These are phyloP conservation scores for Drosophila kuntzei DNA, from an alignment of 2,888 invertebrate genomes.

Conservation along the genomic window DNA sequence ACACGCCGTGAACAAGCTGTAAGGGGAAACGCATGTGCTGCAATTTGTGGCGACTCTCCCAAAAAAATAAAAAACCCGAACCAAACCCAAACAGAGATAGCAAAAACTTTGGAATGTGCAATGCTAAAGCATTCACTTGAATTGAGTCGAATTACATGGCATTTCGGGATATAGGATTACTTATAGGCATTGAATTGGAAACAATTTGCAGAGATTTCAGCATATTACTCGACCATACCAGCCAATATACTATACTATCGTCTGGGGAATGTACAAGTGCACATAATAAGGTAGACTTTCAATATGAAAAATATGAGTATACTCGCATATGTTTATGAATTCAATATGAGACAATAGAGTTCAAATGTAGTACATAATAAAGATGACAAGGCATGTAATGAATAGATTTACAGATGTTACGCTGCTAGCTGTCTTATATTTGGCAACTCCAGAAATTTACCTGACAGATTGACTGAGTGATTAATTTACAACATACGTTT, in stretches of 20 bases:
- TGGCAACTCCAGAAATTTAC: neutral
- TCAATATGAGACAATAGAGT: constrained; percentile 1
- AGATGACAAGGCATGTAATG: neutral
- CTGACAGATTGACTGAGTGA: neutral
- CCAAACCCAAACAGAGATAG: constrained; percentile 22
- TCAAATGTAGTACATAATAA: constrained; percentile 3
- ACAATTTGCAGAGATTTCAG: constrained; percentile 53
- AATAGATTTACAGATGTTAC: neutral
- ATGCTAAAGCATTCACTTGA: constrained; percentile 43
- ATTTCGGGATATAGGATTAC: constrained; percentile 49
- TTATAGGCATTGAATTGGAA: constrained; percentile 58
- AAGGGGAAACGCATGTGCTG: constrained; percentile 52
- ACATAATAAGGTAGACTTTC: constrained; percentile 9
- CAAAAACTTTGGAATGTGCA: constrained; percentile 57
- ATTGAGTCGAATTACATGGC: constrained; percentile 61
- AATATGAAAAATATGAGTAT: constrained; percentile 1
- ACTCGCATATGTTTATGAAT: neutral
- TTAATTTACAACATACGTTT: neutral
- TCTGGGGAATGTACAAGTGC: constrained; percentile 5
- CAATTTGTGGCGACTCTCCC: constrained; percentile 37
- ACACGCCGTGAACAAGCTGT: constrained; percentile 53
- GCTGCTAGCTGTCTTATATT: neutral
- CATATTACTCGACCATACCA: constrained; percentile 21
- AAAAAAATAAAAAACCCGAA: neutral
- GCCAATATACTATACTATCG: constrained; percentile 12